Base-by-base conservation (phyloP, 2,113 vertebrate genomes). In the Phyllostomus hastatus region DNA sequence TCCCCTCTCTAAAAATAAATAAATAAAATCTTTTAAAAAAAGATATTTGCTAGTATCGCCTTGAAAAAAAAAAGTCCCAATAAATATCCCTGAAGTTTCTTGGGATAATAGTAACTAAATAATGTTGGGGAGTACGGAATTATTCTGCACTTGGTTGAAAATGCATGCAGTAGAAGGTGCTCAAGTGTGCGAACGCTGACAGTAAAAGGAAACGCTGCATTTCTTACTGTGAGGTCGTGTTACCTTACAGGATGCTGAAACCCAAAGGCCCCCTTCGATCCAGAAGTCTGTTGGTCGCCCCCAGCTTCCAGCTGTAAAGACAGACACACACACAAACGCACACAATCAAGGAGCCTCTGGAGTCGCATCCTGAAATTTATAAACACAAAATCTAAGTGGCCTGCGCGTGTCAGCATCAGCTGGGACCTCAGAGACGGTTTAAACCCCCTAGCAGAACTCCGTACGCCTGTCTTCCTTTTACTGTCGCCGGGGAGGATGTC, bases 181-280 rank as follows among this genome's bases (percentile, higher is more conserved):
- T 41, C 9, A 52, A 9, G 2, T 33, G 31, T 28, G 33, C 20
- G 19, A 4, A 38, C 12, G 50, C 14, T 78, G 50, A 24, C 7
- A 48, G 38, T 12, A 52, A 48, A 54, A 87, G 52, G 19, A 89
- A 81, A n/a, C n/a, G 7, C 64, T 0, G 4, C 4, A 57, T 33
- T 57, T 81, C 38, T 80, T 57, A 10, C 9, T 1, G 5, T 5
- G 73, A 64, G 57, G 35, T n/a, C 43, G 59, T 11, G 61, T 97
- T 97, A 99, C 99, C 99, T 99, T 57, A 99, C 99, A 66, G 99
- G 99, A 73, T 99, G 99, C 35, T 98, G 98, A 96, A 99, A 99
- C 0, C 98, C 98, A 38, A 98, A 97, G 61, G 98, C 98, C 82
- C 97, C 98, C 94, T 98, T 98, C 7, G 98, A 87, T 94, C 59